phyloP scores from a whole-genome alignment of 2,113 vertebrate genomes.

The Camarhynchus parvulus region DNA sequence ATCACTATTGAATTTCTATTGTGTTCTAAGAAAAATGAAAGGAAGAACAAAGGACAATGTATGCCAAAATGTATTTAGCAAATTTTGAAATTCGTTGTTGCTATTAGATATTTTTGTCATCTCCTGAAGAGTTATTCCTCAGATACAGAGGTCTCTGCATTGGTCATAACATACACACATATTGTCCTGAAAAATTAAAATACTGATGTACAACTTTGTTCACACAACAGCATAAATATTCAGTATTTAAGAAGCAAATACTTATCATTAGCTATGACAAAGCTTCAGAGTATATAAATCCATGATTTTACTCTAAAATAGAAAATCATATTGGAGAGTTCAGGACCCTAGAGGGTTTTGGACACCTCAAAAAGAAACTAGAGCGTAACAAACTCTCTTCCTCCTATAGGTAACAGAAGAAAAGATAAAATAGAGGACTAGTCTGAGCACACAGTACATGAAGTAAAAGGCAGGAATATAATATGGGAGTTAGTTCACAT shows the following conservation, averaged over 20 bases:
- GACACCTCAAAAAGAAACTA: not conserved
- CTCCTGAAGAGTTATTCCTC: not conserved
- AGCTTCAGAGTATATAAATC: not conserved
- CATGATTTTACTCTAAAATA: not conserved
- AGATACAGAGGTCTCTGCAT: not conserved
- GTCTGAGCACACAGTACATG: not conserved
- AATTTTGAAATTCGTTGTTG: not conserved
- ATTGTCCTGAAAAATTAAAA: not conserved
- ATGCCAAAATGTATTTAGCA: not conserved
- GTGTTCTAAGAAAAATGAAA: constrained; percentile 8
- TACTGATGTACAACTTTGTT: not conserved
- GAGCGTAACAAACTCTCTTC: not conserved
- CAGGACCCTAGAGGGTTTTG: not conserved
- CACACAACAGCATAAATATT: not conserved
- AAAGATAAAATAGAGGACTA: not conserved
- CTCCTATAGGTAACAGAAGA: not conserved
- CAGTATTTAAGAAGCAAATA: not conserved
- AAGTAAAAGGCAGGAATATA: not conserved
- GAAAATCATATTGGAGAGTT: not conserved
- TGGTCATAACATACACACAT: not conserved
- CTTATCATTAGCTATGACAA: not conserved
- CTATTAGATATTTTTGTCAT: not conserved
- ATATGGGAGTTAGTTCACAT: not conserved
- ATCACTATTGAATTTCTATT: constrained; percentile 10
- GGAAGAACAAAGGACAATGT: not conserved